Base-by-base conservation (phyloP, 2,113 vertebrate genomes). In the Antechinus flavipes region DNA sequence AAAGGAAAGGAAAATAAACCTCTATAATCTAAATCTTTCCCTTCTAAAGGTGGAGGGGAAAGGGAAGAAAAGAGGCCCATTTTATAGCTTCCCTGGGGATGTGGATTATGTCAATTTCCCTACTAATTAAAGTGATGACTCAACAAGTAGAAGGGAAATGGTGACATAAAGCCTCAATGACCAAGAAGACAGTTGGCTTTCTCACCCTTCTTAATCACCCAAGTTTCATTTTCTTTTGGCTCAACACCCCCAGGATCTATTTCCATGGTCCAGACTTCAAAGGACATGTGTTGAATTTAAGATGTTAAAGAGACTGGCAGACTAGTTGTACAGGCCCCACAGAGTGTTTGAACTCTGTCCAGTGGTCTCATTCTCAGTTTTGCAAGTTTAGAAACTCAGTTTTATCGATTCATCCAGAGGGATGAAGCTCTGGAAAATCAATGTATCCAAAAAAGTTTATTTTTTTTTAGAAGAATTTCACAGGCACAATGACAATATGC, bases 241-340 rank as follows among this genome's bases (percentile, higher is more conserved):
- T 93, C 84, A 42, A 12, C 76, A 91, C 24, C 42, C 50, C 35
- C 10, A 95, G 58, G 90, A 90, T 54, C 47, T 26, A 55, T 89
- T 91, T 92, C 16, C 90, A 46, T 22, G 58, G 84, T 95, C 46
- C 55, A 50, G 47, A 55, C 50, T 95, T 94, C 61, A 95, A 94
- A 95, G 35, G 2, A 68, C 54, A 54, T 22, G 35, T 42, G 68
- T 42, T 23, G n/a, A 84, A 84, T 84, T 84, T 84, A 84, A 84
- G 68, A 84, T 42, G 19, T 42, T 84, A 84, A 30, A 84, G 35
- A 76, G n/a, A 22, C 68, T 84, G 35, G 68, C n/a, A 84, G n/a
- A 0, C 16, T 84, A 2, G 16, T 42, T n/a, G 68, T 2, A 23
- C 16, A 22, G 35, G 19, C 35, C n/a, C n/a, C 68, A 84, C n/a